These are phyloP conservation scores for Phytoseiulus persimilis DNA, from an alignment of 2,888 invertebrate species.

Conservation along the genomic window DNA sequence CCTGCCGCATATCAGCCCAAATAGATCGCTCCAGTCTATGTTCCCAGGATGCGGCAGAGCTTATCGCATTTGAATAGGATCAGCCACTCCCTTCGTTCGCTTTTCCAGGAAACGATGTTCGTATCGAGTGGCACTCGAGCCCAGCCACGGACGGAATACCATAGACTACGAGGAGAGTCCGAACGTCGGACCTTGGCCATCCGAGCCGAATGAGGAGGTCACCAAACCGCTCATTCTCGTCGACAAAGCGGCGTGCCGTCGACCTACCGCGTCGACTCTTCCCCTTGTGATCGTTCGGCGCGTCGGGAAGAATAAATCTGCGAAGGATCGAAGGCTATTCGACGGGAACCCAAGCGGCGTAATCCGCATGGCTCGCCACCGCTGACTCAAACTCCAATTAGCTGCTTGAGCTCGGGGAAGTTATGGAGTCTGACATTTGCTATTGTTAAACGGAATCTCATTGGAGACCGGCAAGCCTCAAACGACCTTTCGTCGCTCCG, in stretches of 20 bases:
- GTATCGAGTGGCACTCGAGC: too few species aligned
- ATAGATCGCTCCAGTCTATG: neutral
- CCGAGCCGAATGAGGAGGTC: too few species aligned
- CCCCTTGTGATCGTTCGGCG: neutral
- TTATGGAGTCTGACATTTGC: neutral
- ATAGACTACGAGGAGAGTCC: too few species aligned
- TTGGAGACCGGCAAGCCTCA: neutral
- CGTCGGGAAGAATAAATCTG: neutral
- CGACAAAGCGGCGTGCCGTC: too few species aligned
- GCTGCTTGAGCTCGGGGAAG: neutral
- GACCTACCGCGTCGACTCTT: too few species aligned
- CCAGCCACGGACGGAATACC: too few species aligned
- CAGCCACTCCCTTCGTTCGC: too few species aligned
- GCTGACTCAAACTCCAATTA: neutral
- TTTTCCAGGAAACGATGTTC: too few species aligned
- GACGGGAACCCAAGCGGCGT: neutral
- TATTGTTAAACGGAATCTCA: neutral
- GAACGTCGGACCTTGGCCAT: too few species aligned
- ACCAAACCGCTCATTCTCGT: too few species aligned
- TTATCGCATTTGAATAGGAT: too few species aligned
- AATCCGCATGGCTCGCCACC: neutral
- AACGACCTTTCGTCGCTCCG: neutral
- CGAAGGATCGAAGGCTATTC: neutral
- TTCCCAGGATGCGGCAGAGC: too few species aligned
- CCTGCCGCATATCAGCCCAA: neutral